Base-by-base conservation (phyloP, 2,113 vertebrate species). In the Oreocharis arfaki region DNA sequence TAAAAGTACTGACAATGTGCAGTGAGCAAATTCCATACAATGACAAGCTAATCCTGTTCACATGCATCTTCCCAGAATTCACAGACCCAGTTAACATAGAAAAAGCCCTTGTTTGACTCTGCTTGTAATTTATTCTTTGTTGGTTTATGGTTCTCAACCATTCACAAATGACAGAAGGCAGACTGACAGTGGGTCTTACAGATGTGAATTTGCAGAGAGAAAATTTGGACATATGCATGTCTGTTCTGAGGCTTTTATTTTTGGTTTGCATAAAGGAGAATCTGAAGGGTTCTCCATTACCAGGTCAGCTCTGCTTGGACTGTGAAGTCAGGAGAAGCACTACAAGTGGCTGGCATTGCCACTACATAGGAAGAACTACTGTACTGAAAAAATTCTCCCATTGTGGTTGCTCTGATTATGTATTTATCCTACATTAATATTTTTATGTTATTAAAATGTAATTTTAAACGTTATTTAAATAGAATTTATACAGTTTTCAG, bases 31-130 rank as follows among this genome's bases (percentile, higher is more conserved):
- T 93, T 84, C 88, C 68, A 63, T 46, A 47, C 22, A 74, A 60
- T 74, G 53, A 87, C 79, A 95, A 68, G 60, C 76, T 96, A 91
- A 93, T 91, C 86, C 88, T 89, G 26, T 76, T 94, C 67, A 77
- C 49, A 57, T 69, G 84, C 44, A 61, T 64, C 84, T 93, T 94
- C 56, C 59, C 73, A 83, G 76, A 80, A 85, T 67, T 87, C 83
- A 80, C 65, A 91, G 41, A 61, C 41, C 35, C 57, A 56, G 47
- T 80, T 71, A 87, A 87, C 52, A 69, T 2, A 78, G 87, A 80
- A 75, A 94, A 95, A 93, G 68, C 50, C 52, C 42, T 88, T 93
- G 76, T 94, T 87, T 93, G 74, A 96, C 61, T 89, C 55, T 74
- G 52, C 19, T 41, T 75, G 65, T 84, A 80, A 92, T 89, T 96